Evolutionary conservation across 2,888 invertebrate species (phyloP), one percentile per base, ranked within the genome.

Genomic region (Drosophila bunnanda): DNA sequence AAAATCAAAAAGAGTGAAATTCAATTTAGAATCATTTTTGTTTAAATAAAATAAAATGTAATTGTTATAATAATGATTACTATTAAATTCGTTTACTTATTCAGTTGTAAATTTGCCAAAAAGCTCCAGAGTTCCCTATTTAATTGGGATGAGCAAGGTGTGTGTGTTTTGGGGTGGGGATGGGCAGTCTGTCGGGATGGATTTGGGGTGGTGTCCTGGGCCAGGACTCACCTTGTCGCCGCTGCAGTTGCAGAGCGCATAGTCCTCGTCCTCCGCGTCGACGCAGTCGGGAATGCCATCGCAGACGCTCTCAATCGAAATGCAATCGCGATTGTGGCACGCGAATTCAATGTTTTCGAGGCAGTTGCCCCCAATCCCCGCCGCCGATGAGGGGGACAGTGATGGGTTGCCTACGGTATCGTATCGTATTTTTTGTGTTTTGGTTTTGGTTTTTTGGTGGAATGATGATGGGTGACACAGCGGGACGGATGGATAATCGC

Each of bases 261-360:
- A 93, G 57, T 85, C 89, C 91, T 97, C 98, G 89, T 98, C 97
- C 32, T 96, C 95, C 1, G 94, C 94, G 74, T 94, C 94, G 0
- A 93, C 91, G 84, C 98, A 98, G 91, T 98, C 98, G n/a, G 93
- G 92, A 79, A 96, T 95, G 10, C 95, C 95, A 92, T 97, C 97
- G 92, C 98, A 98, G 43, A 95, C 94, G 95, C 96, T 96, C 20
- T 95, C 94, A 82, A 93, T 93, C 48, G 96, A 96, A 66, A 97
- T 95, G 82, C 97, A 97, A 48, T 93, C 93, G 15, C 93, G 93
- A 71, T 93, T 93, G 50, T 91, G 91, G 88, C 95, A 96, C 64
- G 93, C 92, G 88, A 95, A 95, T 82, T 95, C 94, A 76, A 87
- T 79, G 93, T 93, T 78, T 80, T 86, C 82, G 80, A 87, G 83